A percentile compares a stretch with the other conserved stretches of the same genome.
phyloP scores from a whole-genome alignment of 2,113 vertebrate genomes.

The Nothobranchius kuhntae region DNA sequence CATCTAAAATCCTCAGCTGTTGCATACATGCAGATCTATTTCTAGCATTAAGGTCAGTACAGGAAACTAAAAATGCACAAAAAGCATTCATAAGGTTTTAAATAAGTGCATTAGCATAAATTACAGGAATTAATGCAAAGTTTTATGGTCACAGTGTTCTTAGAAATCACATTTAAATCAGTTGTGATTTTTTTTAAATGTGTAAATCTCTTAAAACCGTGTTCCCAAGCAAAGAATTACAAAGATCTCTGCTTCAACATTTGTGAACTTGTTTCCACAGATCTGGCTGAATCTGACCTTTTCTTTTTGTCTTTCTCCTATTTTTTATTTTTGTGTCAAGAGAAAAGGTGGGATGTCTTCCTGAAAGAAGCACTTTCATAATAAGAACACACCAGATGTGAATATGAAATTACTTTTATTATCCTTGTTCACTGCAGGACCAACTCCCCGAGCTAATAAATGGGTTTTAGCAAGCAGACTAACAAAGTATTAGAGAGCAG shows the following conservation, averaged over 20 bases:
- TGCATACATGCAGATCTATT: too few species aligned
- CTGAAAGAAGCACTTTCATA: conserved; percentile 23
- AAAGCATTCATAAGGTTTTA: too few species aligned
- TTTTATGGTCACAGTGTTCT: too few species aligned
- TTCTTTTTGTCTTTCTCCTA: background rate
- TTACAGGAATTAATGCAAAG: too few species aligned
- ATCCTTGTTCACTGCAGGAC: conserved; percentile 43
- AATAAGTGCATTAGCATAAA: too few species aligned
- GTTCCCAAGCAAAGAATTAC: background rate
- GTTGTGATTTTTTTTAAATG: too few species aligned
- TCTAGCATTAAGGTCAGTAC: too few species aligned
- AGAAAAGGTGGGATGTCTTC: background rate
- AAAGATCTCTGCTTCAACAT: conserved; percentile 2
- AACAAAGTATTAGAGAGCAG: conserved; percentile 54
- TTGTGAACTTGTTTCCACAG: background rate
- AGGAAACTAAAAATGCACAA: too few species aligned
- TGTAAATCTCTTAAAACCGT: background rate
- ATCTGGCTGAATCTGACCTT: background rate
- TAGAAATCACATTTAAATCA: too few species aligned
- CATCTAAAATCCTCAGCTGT: too few species aligned
- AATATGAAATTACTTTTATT: conserved; percentile 52
- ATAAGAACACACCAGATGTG: conserved; percentile 46
- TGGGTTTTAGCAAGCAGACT: conserved; percentile 43
- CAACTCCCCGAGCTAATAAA: conserved; percentile 59
- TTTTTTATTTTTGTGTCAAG: background rate